Base-by-base conservation (phyloP, 2,797 vertebrate genomes). In the Anomalospiza imberbis region DNA sequence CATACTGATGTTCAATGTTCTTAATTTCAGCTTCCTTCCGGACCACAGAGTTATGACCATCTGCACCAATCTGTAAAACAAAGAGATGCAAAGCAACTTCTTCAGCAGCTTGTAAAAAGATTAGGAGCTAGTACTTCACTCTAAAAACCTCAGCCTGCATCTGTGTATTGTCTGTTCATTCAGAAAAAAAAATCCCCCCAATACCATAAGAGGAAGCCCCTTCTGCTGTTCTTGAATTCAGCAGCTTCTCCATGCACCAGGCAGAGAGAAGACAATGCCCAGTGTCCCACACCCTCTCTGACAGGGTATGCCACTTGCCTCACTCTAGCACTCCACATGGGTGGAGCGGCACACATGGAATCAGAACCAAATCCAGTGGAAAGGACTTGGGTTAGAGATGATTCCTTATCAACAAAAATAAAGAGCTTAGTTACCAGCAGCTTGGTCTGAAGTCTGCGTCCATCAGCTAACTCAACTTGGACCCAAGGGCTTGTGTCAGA, bases 41-140 rank as follows among this genome's bases (percentile, higher is more conserved):
- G 47, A 99, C 99, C 96, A 98, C 97, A 6, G 99, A 99, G 96
- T 99, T 99, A 28, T 98, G 98, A 51, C 99, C 99, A 84, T 99
- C 99, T 0, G 99, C 99, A 75, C 99, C 99, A 32, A 99, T 99
- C 99, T 99, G 88, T 38, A 54, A 47, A 94, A 53, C 60, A 47
- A 77, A 45, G 25, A 90, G 22, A 88, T 29, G 32, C 10, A 93
- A 68, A 89, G 18, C 45, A 84, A 65, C 26, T n/a, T 63, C 68
- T 48, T 89, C 73, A 93, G 74, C 38, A 71, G 28, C 42, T 88
- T 70, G 50, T 67, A 53, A 19, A 73, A 92, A 89, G 26, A 51
- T 29, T 28, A 36, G 22, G 22, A 75, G n/a, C 2, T 22, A 47
- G 6, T 24, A 73, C 28, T 60, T 42, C n/a, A 91, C 6, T 26